Conservation (phyloP, 1,140 invertebrate genomes). For the Caenorhabditis briggsae region DNA sequence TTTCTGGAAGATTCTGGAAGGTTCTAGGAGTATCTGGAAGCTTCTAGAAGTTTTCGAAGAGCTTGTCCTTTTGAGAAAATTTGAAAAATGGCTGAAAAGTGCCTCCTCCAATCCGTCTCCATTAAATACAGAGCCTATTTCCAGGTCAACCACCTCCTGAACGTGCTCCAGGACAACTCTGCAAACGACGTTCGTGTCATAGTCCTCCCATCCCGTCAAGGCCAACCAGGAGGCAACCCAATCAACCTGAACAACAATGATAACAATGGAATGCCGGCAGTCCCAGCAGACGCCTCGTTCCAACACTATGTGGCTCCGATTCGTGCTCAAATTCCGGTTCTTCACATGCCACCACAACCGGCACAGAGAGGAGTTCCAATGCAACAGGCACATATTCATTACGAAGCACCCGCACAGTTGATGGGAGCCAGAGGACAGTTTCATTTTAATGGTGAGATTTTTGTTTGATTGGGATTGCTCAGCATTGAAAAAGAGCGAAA, state of each 20-base stretch:
- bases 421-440: neutral
- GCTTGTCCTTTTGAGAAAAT: too few relatives aligned
- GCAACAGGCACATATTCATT: too few relatives aligned
- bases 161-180: neutral
- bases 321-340: neutral
- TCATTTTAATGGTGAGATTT: too few relatives aligned
- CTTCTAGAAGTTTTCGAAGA: too few relatives aligned
- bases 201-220: neutral
- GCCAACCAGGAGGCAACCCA: neutral
- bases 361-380: too few relatives aligned
- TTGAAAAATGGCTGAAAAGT: too few relatives aligned
- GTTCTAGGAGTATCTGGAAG: too few relatives aligned
- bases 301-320: neutral
- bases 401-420: neutral
- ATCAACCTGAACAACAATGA: constrained; percentile 30
- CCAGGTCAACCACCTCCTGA: constrained; percentile 27
- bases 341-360: too few relatives aligned
- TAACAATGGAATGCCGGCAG: neutral
- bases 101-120: too few relatives aligned
- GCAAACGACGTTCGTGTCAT: constrained; percentile 19
- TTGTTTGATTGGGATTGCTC: too few relatives aligned
- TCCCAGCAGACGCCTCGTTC: neutral
- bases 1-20: too few relatives aligned
- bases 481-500: too few relatives aligned
- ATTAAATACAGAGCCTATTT: neutral